Conservation (phyloP, 2,113 vertebrate species). For the Zapornia atra region DNA sequence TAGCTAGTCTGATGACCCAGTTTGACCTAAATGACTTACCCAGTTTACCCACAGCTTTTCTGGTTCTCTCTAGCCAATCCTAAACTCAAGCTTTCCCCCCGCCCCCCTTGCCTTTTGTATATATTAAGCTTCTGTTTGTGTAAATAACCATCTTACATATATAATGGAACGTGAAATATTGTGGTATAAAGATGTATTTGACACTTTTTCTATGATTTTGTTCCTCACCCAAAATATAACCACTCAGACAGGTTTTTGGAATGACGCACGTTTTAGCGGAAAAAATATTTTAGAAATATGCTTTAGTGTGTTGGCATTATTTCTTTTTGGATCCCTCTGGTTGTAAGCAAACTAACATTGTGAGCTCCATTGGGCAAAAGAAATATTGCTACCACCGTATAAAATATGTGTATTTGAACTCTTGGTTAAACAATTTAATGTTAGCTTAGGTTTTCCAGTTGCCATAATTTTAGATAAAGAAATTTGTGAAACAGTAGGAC, state of each 20-base stretch:
- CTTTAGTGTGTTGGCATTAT: constrained; percentile 41
- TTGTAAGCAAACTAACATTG: constrained; percentile 41
- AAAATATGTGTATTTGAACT: constrained; percentile 21
- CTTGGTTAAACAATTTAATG: constrained; percentile 32
- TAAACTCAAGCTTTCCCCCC: neutral
- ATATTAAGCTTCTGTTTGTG: neutral
- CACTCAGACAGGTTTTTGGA: constrained; percentile 59
- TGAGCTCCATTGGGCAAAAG: constrained; percentile 21
- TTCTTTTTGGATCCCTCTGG: constrained; percentile 54
- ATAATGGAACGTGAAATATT: constrained; percentile 2
- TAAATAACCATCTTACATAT: constrained; percentile 11
- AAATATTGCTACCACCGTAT: neutral
- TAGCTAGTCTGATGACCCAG: neutral
- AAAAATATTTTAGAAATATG: constrained; percentile 66
- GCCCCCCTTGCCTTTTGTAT: neutral
- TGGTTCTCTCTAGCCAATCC: neutral
- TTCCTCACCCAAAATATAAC: constrained; percentile 57
- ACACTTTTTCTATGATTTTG: constrained; percentile 38
- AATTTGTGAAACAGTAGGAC: constrained; percentile 1
- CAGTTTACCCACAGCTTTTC: neutral
- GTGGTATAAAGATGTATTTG: constrained; percentile 2
- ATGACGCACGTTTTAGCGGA: constrained; percentile 36
- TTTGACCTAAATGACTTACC: neutral
- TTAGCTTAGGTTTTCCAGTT: constrained; percentile 12
- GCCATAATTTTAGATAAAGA: constrained; percentile 43